These are phyloP conservation scores for Drosophila prostipennis DNA, from an alignment of 2,888 invertebrate species.

Conservation along the genomic window DNA sequence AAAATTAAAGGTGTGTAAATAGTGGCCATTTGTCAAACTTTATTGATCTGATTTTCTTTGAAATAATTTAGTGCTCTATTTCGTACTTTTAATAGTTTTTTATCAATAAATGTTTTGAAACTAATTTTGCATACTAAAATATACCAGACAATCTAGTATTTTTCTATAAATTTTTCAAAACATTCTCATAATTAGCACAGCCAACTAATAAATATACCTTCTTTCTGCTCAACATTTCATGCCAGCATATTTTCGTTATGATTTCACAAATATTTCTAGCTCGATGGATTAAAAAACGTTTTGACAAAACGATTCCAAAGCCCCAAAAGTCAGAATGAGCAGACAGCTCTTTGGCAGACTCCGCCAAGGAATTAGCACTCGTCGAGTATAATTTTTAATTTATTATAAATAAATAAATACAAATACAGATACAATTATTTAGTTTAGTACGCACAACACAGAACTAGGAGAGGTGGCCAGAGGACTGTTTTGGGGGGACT, in stretches of 20 bases:
- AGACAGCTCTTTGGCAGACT: conserved; percentile 14
- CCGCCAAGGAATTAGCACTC: conserved; percentile 10
- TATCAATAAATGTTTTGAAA: too few species aligned
- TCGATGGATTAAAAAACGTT: conserved; percentile 69
- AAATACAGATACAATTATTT: conserved; percentile 64
- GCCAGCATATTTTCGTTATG: not conserved
- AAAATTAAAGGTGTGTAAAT: not conserved
- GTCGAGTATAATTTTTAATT: conserved; percentile 59
- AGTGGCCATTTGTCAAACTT: too few species aligned
- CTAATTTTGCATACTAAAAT: too few species aligned
- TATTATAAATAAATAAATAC: conserved; percentile 76
- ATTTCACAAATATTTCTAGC: conserved; percentile 37
- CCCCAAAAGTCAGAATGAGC: not conserved
- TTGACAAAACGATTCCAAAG: conserved; percentile 69
- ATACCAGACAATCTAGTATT: too few species aligned
- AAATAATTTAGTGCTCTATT: too few species aligned
- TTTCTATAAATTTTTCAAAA: not conserved
- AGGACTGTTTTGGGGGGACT: conserved; percentile 10
- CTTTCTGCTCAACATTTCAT: too few species aligned
- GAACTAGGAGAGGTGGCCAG: conserved; percentile 24
- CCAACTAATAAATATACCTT: too few species aligned
- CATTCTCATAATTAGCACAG: not conserved
- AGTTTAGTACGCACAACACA: conserved; percentile 49
- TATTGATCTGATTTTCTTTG: too few species aligned
- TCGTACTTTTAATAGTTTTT: too few species aligned